These are phyloP conservation scores for Cloeon dipterum DNA, from an alignment of 2,888 invertebrate genomes.

Conservation along the genomic window DNA sequence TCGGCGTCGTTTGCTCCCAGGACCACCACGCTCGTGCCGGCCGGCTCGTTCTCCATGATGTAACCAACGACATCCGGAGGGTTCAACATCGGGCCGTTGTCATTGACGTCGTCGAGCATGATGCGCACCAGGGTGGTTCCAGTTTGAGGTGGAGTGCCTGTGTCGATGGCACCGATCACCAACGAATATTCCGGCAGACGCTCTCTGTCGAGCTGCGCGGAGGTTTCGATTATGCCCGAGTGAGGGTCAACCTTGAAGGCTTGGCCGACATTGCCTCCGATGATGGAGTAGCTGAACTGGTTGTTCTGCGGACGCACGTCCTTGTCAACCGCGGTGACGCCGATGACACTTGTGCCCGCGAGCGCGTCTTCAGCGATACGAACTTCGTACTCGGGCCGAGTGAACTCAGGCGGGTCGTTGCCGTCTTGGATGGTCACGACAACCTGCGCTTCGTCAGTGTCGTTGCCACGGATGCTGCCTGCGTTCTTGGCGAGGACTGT, in stretches of 20 bases:
- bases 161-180: slow-evolving; percentile 69
- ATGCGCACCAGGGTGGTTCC: slow-evolving; percentile 72
- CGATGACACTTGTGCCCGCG: slow-evolving; percentile 46
- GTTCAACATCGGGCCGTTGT: slow-evolving; percentile 73
- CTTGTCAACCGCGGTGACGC: slow-evolving; percentile 72
- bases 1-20: slow-evolving; percentile 77
- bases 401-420: slow-evolving; percentile 86
- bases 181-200: slow-evolving; percentile 46
- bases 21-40: slow-evolving; percentile 60
- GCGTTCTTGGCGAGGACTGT: slow-evolving; percentile 88
- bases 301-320: slow-evolving; percentile 80
- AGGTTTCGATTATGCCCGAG: slow-evolving; percentile 55
- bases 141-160: slow-evolving; percentile 72
- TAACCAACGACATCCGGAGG: slow-evolving; percentile 44
- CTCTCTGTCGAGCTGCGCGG: slow-evolving; percentile 58
- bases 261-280: slow-evolving; percentile 60
- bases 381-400: slow-evolving; percentile 52
- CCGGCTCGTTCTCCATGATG: slow-evolving; percentile 68
- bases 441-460: slow-evolving; percentile 86
- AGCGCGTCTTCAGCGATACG: slow-evolving; percentile 57
- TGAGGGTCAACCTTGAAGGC: slow-evolving; percentile 75
- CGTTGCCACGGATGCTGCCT: slow-evolving; percentile 82
- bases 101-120: slow-evolving; percentile 66
- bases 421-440: slow-evolving; percentile 87
- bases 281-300: slow-evolving; percentile 75